Percentiles rank a stretch among this genome's conserved stretches.
Evolutionary conservation across 2,113 vertebrate species (phyloP).

Genomic region (Cervus canadensis): DNA sequence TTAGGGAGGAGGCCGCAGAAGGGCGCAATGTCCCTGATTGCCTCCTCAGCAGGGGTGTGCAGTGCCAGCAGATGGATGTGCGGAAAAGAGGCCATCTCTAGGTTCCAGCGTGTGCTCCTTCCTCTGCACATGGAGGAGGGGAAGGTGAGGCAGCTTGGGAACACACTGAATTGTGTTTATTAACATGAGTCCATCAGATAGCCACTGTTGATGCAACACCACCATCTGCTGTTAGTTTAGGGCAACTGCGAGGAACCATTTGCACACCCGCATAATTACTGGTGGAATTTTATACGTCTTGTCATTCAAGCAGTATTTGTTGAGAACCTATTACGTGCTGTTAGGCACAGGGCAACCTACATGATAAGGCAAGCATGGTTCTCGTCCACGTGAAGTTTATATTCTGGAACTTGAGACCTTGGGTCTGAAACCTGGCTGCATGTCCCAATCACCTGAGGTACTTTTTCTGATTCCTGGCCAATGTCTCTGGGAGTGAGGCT

Average conservation of each 20-base stretch:
- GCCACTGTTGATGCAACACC: not conserved
- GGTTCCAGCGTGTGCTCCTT: not conserved
- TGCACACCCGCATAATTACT: not conserved
- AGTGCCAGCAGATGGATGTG: not conserved
- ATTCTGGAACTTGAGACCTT: not conserved
- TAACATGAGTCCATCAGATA: fast-evolving
- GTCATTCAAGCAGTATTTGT: not conserved
- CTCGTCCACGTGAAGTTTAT: not conserved
- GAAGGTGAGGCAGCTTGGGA: not conserved
- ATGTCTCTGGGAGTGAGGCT: not conserved
- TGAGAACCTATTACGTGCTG: not conserved
- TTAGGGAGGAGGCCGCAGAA: not conserved
- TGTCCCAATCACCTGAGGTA: not conserved
- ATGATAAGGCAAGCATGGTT: not conserved
- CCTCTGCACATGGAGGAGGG: not conserved
- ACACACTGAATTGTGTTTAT: too few species aligned
- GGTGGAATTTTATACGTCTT: not conserved
- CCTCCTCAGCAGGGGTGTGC: not conserved
- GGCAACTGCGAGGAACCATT: not conserved
- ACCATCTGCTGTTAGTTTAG: conserved; percentile 56
- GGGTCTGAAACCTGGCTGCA: not conserved
- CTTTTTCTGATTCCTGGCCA: not conserved
- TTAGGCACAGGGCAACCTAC: not conserved
- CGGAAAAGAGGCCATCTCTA: not conserved
- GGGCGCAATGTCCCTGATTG: fast-evolving